Percentiles rank a stretch among this genome's conserved stretches.
Evolutionary conservation across 1,140 invertebrate genomes (phyloP).

Genomic region (Drosophila fuyamai): DNA sequence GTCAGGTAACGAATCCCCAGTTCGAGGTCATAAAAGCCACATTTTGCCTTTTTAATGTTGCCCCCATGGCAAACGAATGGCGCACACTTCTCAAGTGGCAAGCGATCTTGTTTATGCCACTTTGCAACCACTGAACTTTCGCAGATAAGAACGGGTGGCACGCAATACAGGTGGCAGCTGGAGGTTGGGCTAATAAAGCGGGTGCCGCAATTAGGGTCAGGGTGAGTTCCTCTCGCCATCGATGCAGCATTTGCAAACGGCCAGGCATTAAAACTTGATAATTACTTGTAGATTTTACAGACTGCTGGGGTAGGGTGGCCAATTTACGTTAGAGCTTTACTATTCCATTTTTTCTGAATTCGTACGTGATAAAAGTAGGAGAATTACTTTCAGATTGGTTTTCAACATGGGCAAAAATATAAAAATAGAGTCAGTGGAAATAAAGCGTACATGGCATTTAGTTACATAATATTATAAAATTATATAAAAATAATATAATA

Average conservation of each 20-base stretch:
- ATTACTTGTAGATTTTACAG: conserved; percentile 46
- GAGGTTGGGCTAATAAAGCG: conserved; percentile 59
- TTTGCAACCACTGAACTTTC: conserved; percentile 56
- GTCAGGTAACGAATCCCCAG: conserved; percentile 10
- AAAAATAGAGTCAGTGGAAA: no score
- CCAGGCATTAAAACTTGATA: conserved; percentile 47
- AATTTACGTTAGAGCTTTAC: conserved; percentile 12
- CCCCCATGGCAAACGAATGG: conserved; percentile 49
- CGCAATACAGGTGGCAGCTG: conserved; percentile 1
- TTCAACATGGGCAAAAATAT: not conserved
- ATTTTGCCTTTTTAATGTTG: conserved; percentile 79
- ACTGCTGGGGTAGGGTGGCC: conserved; percentile 1
- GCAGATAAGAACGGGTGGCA: conserved; percentile 46
- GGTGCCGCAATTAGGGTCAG: conserved; percentile 60
- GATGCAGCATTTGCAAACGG: conserved; percentile 37
- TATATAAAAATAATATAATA: no score
- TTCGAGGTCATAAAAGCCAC: conserved; percentile 65
- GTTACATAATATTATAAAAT: no score
- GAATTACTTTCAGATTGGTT: not conserved
- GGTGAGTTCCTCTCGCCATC: conserved; percentile 11
- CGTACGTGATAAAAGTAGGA: not conserved
- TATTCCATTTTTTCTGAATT: not conserved
- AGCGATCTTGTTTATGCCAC: conserved; percentile 78
- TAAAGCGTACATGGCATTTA: no score
- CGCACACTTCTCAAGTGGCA: conserved; percentile 67